A percentile compares a stretch with the other conserved stretches of the same genome.
These are phyloP conservation scores for Onychostruthus taczanowskii DNA, from an alignment of 2,113 vertebrate species.

Conservation along the genomic window DNA sequence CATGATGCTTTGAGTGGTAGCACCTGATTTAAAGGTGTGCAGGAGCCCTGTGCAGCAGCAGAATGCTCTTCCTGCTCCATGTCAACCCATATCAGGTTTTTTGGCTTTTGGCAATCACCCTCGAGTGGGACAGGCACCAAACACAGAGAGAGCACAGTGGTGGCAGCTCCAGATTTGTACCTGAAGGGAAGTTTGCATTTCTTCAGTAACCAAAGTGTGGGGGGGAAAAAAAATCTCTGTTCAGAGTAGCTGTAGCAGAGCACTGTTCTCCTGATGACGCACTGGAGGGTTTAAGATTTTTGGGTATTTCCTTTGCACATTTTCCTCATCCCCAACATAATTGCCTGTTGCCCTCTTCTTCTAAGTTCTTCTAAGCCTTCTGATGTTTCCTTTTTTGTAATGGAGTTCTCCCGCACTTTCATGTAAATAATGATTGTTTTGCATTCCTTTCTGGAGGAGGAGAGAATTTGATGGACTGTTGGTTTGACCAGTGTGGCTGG, in stretches of 20 bases:
- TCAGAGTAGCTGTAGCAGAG: not conserved
- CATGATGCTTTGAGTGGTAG: not conserved
- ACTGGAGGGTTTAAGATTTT: not conserved
- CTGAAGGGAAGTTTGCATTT: not conserved
- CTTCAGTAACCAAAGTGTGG: not conserved
- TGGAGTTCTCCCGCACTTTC: too few species aligned
- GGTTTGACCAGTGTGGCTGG: too few species aligned
- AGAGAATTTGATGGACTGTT: too few species aligned
- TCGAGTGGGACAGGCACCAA: not conserved
- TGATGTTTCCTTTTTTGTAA: too few species aligned
- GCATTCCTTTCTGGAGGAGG: too few species aligned
- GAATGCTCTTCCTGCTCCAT: not conserved
- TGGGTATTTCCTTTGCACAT: not conserved
- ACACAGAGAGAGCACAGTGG: not conserved
- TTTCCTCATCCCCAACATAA: not conserved
- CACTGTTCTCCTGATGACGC: not conserved
- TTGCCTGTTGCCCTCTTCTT: not conserved
- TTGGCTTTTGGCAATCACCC: not conserved
- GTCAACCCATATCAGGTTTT: not conserved
- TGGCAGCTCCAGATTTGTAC: not conserved
- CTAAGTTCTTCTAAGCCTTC: too few species aligned
- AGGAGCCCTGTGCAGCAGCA: not conserved
- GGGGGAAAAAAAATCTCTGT: accelerated
- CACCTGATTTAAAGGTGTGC: not conserved
- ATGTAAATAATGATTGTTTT: too few species aligned